Evolutionary conservation across 2,888 invertebrate genomes (phyloP).

Genomic region (Apoda limacodes): DNA sequence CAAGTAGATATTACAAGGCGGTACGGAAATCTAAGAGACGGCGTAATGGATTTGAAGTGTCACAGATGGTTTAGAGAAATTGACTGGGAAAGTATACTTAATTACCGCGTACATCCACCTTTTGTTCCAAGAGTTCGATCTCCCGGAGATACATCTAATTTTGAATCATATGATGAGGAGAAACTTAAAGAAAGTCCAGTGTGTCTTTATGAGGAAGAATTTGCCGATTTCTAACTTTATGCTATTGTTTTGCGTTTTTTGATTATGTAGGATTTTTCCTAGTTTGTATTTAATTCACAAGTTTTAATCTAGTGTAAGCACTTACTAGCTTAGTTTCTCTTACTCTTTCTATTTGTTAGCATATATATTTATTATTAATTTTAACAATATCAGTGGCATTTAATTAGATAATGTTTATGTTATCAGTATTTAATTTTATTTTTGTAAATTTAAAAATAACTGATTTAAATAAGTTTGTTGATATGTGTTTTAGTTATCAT

Average conservation of each 20-base stretch:
- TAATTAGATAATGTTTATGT: no score
- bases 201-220: conserved; percentile 73
- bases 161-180: conserved; percentile 73
- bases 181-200: conserved; percentile 58
- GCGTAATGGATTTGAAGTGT: conserved; percentile 89
- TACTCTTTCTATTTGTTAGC: no score
- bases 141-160: conserved; percentile 78
- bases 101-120: conserved; percentile 76
- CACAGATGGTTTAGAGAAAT: conserved; percentile 91
- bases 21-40: conserved; percentile 90
- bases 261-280: no score
- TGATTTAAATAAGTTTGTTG: no score
- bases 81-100: conserved; percentile 89
- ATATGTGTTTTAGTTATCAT: no score
- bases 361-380: no score
- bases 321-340: no score
- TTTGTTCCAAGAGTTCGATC: conserved; percentile 72
- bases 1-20: conserved; percentile 71
- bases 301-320: conserved; percentile 29
- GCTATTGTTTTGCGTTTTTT: no score
- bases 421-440: no score
- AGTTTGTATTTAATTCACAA: conserved; percentile 14
- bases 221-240: conserved; percentile 72
- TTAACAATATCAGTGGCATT: no score
- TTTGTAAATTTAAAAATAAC: no score